Percentiles rank a stretch among this genome's conserved stretches.
These are phyloP conservation scores for Sturmia bella DNA, from an alignment of 2,888 invertebrate genomes.

Conservation along the genomic window DNA sequence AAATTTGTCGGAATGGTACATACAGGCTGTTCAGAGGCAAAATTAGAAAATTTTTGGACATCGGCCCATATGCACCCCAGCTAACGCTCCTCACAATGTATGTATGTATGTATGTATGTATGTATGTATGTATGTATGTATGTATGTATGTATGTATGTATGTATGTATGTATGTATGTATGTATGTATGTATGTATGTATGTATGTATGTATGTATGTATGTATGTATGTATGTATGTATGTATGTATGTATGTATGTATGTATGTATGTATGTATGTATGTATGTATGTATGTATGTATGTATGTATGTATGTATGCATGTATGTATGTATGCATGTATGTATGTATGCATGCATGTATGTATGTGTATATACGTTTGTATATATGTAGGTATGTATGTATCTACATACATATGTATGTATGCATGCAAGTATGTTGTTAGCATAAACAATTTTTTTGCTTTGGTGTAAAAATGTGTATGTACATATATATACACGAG, in stretches of 20 bases:
- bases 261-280: background rate
- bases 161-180: conserved; percentile 5
- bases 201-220: conserved; percentile 2
- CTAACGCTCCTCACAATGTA: too few relatives aligned
- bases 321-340: background rate
- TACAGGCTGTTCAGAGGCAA: too few relatives aligned
- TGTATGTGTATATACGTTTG: background rate
- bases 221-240: background rate
- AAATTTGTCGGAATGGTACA: too few relatives aligned
- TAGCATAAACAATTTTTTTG: too few relatives aligned
- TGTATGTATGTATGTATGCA: conserved; percentile 3
- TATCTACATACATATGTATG: background rate
- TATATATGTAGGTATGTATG: background rate
- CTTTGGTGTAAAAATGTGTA: too few relatives aligned
- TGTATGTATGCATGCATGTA: background rate
- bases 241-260: conserved; percentile 5
- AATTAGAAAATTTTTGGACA: too few relatives aligned
- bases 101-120: conserved; percentile 3
- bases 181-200: conserved; percentile 2
- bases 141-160: conserved; percentile 2
- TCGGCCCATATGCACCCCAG: too few relatives aligned
- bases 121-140: conserved; percentile 5
- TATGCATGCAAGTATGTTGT: background rate
- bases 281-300: background rate
- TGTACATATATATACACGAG: too few relatives aligned